Evolutionary conservation across 2,797 vertebrate genomes (phyloP).

Genomic region (Lacerta viridis): DNA sequence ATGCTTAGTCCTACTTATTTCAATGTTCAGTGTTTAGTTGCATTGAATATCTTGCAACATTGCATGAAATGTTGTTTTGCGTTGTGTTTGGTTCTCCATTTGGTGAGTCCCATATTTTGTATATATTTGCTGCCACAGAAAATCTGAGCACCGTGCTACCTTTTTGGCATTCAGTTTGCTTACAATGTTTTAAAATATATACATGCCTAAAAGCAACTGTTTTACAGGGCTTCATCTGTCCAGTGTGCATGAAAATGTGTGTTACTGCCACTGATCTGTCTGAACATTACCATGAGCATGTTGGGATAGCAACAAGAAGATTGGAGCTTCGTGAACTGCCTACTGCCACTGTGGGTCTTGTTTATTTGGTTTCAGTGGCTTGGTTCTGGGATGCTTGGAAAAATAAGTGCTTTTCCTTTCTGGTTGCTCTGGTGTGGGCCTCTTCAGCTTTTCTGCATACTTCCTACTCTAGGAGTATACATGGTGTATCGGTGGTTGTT

Average conservation of each 20-base stretch:
- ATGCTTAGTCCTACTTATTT: not conserved
- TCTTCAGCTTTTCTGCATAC: conserved; percentile 58
- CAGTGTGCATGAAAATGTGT: conserved; percentile 83
- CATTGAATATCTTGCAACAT: not conserved
- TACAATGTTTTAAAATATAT: conserved; percentile 58
- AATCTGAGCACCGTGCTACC: not conserved
- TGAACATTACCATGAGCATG: conserved; percentile 82
- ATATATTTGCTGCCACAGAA: not conserved
- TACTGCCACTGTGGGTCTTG: conserved; percentile 78
- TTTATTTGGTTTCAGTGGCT: conserved; percentile 76
- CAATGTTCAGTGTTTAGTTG: not conserved
- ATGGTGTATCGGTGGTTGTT: conserved; percentile 6
- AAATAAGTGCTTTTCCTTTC: conserved; percentile 47
- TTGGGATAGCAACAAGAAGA: conserved; percentile 74
- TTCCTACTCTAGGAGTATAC: conserved; percentile 50
- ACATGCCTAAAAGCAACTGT: conserved; percentile 72
- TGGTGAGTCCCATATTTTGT: not conserved
- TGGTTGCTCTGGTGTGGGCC: conserved; percentile 48
- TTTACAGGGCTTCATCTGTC: conserved; percentile 87
- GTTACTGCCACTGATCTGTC: conserved; percentile 80
- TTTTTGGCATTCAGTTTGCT: conserved; percentile 44
- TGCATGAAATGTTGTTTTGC: not conserved
- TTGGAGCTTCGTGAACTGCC: conserved; percentile 74
- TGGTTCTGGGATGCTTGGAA: conserved; percentile 74
- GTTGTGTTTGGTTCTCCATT: not conserved